Percentiles rank a stretch among this genome's conserved stretches.
Conservation (phyloP, 2,113 vertebrate species). For the Paradoxurus hermaphroditus region DNA sequence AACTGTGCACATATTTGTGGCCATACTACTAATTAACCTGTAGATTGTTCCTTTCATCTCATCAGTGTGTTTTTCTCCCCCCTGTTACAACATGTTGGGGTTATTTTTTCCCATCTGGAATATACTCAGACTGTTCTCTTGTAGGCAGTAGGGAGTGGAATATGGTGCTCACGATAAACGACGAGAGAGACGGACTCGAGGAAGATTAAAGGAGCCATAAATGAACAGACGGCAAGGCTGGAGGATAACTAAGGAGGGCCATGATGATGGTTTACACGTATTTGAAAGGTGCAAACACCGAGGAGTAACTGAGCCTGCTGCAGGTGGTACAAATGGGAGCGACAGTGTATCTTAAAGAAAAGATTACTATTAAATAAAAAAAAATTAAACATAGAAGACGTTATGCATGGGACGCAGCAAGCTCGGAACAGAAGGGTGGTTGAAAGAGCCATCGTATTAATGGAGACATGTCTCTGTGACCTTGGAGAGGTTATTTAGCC, state of each 20-base stretch:
- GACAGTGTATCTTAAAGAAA: background rate
- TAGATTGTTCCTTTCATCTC: constrained; percentile 71
- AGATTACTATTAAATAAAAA: constrained; percentile 9
- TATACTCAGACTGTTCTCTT: constrained; percentile 53
- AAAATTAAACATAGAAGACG: background rate
- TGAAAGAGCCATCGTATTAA: background rate
- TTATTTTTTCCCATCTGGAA: constrained; percentile 69
- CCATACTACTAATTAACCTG: constrained; percentile 72
- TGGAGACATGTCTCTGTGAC: background rate
- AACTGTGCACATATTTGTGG: constrained; percentile 67
- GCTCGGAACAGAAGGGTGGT: background rate
- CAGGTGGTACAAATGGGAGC: constrained; percentile 44
- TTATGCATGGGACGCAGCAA: background rate
- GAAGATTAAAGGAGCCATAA: constrained; percentile 40
- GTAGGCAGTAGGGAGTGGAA: constrained; percentile 10
- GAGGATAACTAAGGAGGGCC: constrained; percentile 50
- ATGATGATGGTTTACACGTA: constrained; percentile 56
- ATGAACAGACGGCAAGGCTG: background rate
- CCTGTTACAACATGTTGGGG: constrained; percentile 64
- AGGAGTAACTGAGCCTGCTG: constrained; percentile 57
- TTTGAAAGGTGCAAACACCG: constrained; percentile 55
- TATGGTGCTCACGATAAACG: background rate
- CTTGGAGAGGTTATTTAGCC: background rate
- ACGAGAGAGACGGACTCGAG: background rate
- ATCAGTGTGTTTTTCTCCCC: constrained; percentile 11